Evolutionary conservation across 2,888 invertebrate species (phyloP), one percentile per base, ranked within the genome.

Genomic region (Sipha maydis): DNA sequence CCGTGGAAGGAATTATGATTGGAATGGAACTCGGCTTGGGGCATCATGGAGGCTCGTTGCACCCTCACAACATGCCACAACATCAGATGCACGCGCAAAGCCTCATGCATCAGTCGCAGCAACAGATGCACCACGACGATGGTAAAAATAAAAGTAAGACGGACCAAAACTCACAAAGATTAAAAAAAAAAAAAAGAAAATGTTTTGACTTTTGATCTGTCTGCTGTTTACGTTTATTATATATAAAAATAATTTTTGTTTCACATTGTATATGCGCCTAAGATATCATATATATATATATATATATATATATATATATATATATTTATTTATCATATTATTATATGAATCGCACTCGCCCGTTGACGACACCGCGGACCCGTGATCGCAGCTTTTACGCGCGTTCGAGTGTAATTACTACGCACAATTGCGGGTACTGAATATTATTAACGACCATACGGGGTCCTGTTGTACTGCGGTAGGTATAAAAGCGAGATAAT

Each of bases 1-100:
- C 75, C 73, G 80, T 75, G 75, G 75, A 82, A 41, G 61, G 80
- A 41, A 61, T 82, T 75, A 88, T 88, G 88, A 88, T 88, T 88
- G 80, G 80, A 56, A 88, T 88, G 88, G 88, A 88, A 9, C 88
- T 88, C 4, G 88, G 88, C 41, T 61, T 88, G 28, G 88, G 88
- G 80, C 88, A 88, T 31, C 88, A 88, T 75, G 88, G 88, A 31
- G 88, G 88, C 75, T 88, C 88, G 4, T 75, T 88, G 31, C 88
- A 88, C 88, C 88, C 88, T 75, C 88, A 88, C 67, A 88, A 88
- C 67, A 88, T 88, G 88, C 88, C 88, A 34, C 88, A 88, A 82
- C 88, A 88, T 82, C 88, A 88, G n/a, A 88, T 88, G 88, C 88
- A 88, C 80, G 0, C 80, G 38, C 88, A 88, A 88, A 61, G 80